Evolutionary conservation across 2,888 invertebrate species (phyloP), one percentile per base, ranked within the genome.

Genomic region (Netelia fuscicornis): DNA sequence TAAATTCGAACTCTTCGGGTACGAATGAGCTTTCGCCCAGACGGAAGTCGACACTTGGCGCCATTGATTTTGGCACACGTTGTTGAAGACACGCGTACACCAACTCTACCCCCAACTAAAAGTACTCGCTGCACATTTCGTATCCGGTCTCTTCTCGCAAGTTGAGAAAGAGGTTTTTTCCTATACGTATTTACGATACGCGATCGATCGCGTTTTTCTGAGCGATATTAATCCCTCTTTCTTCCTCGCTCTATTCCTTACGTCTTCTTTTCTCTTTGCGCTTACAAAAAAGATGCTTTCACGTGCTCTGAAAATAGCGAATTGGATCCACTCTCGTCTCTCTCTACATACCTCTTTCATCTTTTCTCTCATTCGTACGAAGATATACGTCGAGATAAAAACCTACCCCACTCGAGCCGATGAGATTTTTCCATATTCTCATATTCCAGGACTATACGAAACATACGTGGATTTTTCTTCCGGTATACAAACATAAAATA

Each of bases 21-120:
- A 65, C 58, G 62, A 48, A 58, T 20, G 58, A 62, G 44, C 64
- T 79, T 64, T 71, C 8, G 52, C 17, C 56, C 71, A 71, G 71
- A 79, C 71, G 78, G 70, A 70, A 78, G 64, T 79, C 37, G 54
- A 58, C 76, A 77, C 76, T 77, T 67, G 67, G 70, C 70, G 37
- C 71, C 79, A 64, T 42, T 42, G 64, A 79, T 64, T 79, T 68
- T 79, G 30, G 23, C 54, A 62, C 62, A 48, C 17, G 44, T 60
- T 42, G 6, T 10, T 37, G 37, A 20, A 30, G 60, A 77, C 6
- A 58, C 2, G 48, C 13, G 13, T 65, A 75, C 56, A 75, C 23
- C 52, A 13, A 13, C 8, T 8, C 13, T 52, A 10, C 9, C 8
- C 3, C 17, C 44, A n/a, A 17, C 8, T 23, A 10, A 42, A 44